A percentile compares a stretch with the other conserved stretches of the same genome.
Evolutionary conservation across 1,140 invertebrate genomes (phyloP).

Genomic region (Cryptotermes secundus): DNA sequence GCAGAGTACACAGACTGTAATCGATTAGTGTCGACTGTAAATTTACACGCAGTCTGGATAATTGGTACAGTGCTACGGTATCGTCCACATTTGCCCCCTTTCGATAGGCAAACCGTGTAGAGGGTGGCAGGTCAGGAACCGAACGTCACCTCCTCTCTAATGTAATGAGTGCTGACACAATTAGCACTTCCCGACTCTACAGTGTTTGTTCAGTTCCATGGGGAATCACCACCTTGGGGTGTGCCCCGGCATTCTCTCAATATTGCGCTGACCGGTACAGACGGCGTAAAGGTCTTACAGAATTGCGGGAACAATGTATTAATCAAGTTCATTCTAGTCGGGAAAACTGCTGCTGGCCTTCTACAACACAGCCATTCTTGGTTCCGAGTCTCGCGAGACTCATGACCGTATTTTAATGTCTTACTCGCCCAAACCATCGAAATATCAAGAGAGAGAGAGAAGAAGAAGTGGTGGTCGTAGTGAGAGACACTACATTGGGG

Average conservation of each 20-base stretch:
- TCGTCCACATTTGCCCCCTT: background rate
- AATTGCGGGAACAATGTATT: too few relatives aligned
- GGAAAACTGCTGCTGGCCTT: too few relatives aligned
- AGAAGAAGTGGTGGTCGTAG: too few relatives aligned
- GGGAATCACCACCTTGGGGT: background rate
- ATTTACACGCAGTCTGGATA: background rate
- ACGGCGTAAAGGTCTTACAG: too few relatives aligned
- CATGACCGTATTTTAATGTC: too few relatives aligned
- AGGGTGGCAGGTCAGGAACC: background rate
- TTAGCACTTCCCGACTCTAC: background rate
- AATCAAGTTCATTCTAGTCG: too few relatives aligned
- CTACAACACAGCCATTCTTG: too few relatives aligned
- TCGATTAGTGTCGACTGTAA: conserved; percentile 11
- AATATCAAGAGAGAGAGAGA: too few relatives aligned
- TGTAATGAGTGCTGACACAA: background rate
- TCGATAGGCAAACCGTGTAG: background rate
- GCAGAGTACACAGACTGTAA: background rate
- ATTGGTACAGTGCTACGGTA: background rate
- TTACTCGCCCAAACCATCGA: too few relatives aligned
- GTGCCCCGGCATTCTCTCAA: background rate
- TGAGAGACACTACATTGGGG: too few relatives aligned
- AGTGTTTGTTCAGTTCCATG: background rate
- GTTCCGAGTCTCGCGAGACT: too few relatives aligned
- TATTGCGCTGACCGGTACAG: background rate
- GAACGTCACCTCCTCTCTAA: background rate